These are phyloP conservation scores for Sthenelais limicola DNA, from an alignment of 2,888 invertebrate genomes.

Conservation along the genomic window DNA sequence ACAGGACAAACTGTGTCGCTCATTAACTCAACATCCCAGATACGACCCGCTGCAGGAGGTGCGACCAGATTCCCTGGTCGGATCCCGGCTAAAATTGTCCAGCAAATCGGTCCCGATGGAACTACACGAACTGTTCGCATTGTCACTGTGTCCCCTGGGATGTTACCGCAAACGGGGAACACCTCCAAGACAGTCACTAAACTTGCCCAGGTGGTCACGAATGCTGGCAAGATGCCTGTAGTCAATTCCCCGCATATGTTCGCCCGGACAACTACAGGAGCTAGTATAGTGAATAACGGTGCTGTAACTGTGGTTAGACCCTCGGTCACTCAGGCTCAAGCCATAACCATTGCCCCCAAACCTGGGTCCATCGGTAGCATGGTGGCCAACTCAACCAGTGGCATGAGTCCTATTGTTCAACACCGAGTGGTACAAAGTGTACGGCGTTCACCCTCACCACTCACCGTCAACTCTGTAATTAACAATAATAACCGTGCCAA, in stretches of 20 bases:
- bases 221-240: not conserved
- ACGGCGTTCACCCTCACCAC: not conserved
- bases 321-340: not conserved
- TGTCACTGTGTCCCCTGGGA: conserved; percentile 25
- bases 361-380: not conserved
- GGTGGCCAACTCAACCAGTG: conserved; percentile 4
- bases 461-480: not conserved
- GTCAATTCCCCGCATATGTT: not conserved
- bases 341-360: conserved; percentile 5
- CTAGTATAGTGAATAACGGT: not conserved
- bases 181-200: conserved; percentile 4
- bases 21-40: too few relatives aligned
- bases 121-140: conserved; percentile 19
- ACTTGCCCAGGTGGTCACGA: not conserved
- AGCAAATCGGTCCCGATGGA: conserved; percentile 28
- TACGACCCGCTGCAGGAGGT: not conserved
- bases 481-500: not conserved
- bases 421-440: conserved; percentile 1
- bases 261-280: not conserved
- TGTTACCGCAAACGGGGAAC: conserved; percentile 2
- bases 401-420: conserved; percentile 2
- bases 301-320: conserved; percentile 7
- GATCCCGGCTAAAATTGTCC: conserved; percentile 27
- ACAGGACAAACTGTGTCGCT: conserved; percentile 14
- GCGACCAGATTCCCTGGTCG: not conserved